phyloP scores from a whole-genome alignment of 2,888 invertebrate species.

The Caenorhabditis wallacei region DNA sequence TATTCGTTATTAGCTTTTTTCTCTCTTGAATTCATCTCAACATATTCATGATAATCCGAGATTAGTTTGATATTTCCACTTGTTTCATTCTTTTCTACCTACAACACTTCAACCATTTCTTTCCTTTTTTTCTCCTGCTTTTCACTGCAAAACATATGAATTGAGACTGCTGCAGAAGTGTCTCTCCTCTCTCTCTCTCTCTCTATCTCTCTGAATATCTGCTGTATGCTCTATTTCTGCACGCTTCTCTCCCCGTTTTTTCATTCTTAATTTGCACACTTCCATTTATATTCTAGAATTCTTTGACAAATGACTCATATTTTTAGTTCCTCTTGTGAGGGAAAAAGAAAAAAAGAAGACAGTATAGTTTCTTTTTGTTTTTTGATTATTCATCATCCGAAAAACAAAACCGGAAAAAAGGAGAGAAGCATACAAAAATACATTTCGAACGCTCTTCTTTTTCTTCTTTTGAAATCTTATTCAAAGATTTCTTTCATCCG shows the following conservation, averaged over 20 bases:
- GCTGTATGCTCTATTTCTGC: neutral
- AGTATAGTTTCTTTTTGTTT: constrained; percentile 13
- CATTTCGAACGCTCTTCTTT: neutral
- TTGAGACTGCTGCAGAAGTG: neutral
- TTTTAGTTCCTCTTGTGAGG: neutral
- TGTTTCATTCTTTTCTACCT: neutral
- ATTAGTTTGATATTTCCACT: neutral
- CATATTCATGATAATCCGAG: neutral
- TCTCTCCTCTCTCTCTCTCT: neutral
- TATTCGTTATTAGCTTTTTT: neutral
- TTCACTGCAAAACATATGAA: neutral
- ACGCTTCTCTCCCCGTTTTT: neutral
- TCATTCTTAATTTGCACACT: constrained; percentile 3
- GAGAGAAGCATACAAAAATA: neutral
- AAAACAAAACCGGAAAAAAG: neutral
- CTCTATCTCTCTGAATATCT: neutral
- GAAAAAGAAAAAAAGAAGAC: neutral
- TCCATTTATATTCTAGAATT: neutral
- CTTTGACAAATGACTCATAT: constrained; percentile 17
- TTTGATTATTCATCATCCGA: constrained; percentile 44
- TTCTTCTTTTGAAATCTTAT: neutral
- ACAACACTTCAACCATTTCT: neutral
- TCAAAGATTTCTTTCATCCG: neutral
- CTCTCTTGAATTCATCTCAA: neutral
- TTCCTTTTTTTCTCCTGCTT: too few relatives aligned